A percentile compares a stretch with the other conserved stretches of the same genome.
Conservation (phyloP, 2,113 vertebrate species). For the Cyanistes caeruleus region DNA sequence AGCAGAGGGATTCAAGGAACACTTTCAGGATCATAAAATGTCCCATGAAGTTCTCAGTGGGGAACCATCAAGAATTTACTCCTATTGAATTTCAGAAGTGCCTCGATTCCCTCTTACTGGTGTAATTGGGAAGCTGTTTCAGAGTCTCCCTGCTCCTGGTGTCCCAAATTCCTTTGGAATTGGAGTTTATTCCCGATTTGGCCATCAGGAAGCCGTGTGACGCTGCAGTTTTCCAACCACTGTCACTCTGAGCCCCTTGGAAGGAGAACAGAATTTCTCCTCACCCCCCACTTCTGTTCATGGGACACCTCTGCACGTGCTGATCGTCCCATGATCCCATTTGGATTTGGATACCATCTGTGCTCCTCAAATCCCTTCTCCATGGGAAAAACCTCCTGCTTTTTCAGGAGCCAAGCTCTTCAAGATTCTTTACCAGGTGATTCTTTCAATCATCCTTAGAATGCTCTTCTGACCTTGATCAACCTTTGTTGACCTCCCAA, state of each 20-base stretch:
- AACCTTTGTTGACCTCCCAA: background rate
- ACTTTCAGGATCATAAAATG: rapidly evolving
- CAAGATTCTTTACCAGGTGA: background rate
- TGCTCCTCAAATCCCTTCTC: background rate
- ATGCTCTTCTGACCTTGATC: background rate
- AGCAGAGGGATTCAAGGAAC: background rate
- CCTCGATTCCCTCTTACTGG: background rate
- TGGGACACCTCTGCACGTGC: background rate
- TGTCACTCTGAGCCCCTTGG: background rate
- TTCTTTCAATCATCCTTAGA: background rate
- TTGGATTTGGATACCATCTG: background rate
- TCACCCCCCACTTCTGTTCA: background rate
- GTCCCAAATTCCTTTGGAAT: background rate
- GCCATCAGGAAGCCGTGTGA: background rate
- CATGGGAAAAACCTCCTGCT: background rate
- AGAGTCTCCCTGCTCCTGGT: background rate
- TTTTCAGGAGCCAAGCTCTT: background rate
- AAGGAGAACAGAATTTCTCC: background rate
- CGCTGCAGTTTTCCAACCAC: background rate
- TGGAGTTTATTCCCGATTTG: background rate
- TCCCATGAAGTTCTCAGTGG: background rate
- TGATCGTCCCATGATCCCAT: background rate
- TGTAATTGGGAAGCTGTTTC: background rate
- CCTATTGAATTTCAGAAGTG: background rate
- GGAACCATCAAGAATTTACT: background rate